Base-by-base conservation (phyloP, 2,797 vertebrate genomes). In the Garrulus glandarius region DNA sequence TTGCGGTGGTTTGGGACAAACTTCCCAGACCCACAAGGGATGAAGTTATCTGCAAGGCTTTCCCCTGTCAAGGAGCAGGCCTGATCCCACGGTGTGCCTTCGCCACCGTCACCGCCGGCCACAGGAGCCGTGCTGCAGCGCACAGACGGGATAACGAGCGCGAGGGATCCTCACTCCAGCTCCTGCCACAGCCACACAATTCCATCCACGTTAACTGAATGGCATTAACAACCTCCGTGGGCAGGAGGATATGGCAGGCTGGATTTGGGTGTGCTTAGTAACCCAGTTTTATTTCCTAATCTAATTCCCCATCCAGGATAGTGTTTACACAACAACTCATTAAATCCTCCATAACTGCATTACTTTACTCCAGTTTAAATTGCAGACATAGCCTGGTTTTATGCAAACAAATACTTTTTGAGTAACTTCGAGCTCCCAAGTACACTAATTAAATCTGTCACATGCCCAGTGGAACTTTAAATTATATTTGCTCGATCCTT, bases 351-450 rank as follows among this genome's bases (percentile, higher is more conserved):
- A 12, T 92, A 93, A 90, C 67, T 24, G 63, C 72, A 70, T 69
- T 59, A 78, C 72, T 82, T 87, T 36, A 67, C 67, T 84, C 89
- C 83, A 29, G 59, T 84, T 90, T 64, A 92, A 93, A 93, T 49
- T 94, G 94, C 95, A 96, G 87, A 72, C 85, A 69, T 47, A 59
- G 94, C 80, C 80, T 79, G 72, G 80, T 90, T 94, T 95, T 88
- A 94, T 86, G 91, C 95, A 92, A 96, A 94, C 91, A 95, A 93
- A 92, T 84, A 93, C 89, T 96, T 95, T 56, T 87, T 76, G 89
- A 88, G 90, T 78, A 93, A 93, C 95, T 93, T 92, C 7, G n/a
- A 88, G 91, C 87, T 95, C 89, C 80, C 70, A 32, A 76, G 83
- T 88, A 95, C 70, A 34, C 89, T 92, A 96, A 96, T 92, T 92